Evolutionary conservation across 92 coral and sea anemone genomes (phyloP).

Genomic region (Zoanthus solanderi): DNA sequence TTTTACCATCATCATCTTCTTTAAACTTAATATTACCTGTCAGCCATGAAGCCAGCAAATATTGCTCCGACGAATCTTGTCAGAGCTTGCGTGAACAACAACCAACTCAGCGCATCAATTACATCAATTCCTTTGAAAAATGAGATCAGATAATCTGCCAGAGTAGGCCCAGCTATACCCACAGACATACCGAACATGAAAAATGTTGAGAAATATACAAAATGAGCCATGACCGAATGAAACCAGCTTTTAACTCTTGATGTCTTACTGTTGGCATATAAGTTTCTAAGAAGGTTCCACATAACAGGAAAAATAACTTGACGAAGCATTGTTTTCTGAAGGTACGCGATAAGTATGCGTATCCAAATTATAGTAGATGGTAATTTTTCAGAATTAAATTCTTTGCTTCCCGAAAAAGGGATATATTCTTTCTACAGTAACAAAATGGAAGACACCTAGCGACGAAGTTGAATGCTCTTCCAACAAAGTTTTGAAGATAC

Average conservation of each 20-base stretch:
- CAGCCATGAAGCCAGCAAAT: constrained; percentile 76
- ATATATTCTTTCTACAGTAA: not conserved
- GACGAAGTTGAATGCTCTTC: too few relatives aligned
- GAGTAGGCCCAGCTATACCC: constrained; percentile 90
- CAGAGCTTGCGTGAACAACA: constrained; percentile 83
- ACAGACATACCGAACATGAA: constrained; percentile 94
- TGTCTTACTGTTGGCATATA: constrained; percentile 35
- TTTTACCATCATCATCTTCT: not conserved
- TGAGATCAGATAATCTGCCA: constrained; percentile 79
- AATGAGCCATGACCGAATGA: constrained; percentile 59
- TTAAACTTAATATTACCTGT: constrained; percentile 70
- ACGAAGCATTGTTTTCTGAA: constrained; percentile 62
- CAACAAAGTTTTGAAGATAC: not conserved
- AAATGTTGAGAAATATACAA: constrained; percentile 77
- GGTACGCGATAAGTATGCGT: not conserved
- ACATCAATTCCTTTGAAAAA: constrained; percentile 73
- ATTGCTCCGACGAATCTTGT: constrained; percentile 89
- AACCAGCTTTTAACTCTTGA: not conserved
- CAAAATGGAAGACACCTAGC: not conserved
- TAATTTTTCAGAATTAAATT: not conserved
- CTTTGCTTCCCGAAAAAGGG: not conserved
- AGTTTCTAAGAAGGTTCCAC: constrained; percentile 58
- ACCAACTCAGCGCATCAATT: constrained; percentile 87
- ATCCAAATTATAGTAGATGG: too few relatives aligned
- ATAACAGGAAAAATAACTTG: constrained; percentile 71